Conservation (phyloP, 2,888 invertebrate species). For the Capitulum mitella region DNA sequence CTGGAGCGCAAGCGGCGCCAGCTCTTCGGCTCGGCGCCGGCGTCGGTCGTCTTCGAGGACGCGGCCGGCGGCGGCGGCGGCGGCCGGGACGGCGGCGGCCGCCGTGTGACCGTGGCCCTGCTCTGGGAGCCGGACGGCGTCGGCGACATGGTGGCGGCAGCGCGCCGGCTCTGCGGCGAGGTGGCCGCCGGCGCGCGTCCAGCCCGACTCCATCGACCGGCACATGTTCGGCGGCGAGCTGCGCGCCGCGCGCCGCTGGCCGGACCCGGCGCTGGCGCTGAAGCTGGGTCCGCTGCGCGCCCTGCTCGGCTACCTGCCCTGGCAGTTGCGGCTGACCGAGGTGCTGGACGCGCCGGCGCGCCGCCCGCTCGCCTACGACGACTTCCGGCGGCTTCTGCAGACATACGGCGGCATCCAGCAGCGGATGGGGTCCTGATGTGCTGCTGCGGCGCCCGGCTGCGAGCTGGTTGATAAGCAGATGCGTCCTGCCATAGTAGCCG, state of each 20-base stretch:
- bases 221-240: background rate
- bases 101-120: background rate
- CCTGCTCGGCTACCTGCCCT: slow-evolving; percentile 20
- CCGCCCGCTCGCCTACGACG: background rate
- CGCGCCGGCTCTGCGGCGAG: slow-evolving; percentile 24
- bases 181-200: slow-evolving; percentile 12
- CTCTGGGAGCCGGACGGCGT: slow-evolving; percentile 20
- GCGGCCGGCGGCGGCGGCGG: background rate
- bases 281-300: background rate
- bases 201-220: background rate
- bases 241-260: background rate
- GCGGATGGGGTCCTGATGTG: background rate
- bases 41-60: background rate
- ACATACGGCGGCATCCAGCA: slow-evolving; percentile 4
- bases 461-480: no score
- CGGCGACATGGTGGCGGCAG: background rate
- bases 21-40: background rate
- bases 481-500: no score
- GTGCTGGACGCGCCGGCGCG: background rate
- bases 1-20: background rate
- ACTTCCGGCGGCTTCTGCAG: background rate
- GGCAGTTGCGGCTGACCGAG: slow-evolving; percentile 23
- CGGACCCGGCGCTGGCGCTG: slow-evolving; percentile 14
- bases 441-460: background rate
- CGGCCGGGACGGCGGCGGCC: background rate